A percentile compares a stretch with the other conserved stretches of the same genome.
These are phyloP conservation scores for Hipparchia semele DNA, from an alignment of 2,888 invertebrate genomes.

Conservation along the genomic window DNA sequence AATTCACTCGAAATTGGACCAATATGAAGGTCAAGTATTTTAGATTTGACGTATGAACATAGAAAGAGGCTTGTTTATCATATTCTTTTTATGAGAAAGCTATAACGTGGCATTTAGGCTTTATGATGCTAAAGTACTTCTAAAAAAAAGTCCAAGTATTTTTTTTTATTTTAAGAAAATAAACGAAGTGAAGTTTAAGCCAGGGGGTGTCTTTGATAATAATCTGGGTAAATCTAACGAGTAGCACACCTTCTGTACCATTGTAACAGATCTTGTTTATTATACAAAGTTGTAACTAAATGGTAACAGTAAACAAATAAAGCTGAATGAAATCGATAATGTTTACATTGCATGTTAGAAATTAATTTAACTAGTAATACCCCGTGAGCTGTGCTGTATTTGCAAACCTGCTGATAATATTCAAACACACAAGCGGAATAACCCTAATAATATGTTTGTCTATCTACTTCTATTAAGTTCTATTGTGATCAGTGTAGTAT, in stretches of 20 bases:
- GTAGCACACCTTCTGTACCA: too few relatives aligned
- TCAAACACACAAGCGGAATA: not conserved
- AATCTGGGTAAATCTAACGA: too few relatives aligned
- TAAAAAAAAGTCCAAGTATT: not conserved
- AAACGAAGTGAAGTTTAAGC: too few relatives aligned
- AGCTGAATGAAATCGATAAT: constrained; percentile 16
- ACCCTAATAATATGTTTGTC: not conserved
- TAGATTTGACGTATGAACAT: constrained; percentile 28
- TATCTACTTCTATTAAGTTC: not conserved
- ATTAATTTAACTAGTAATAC: constrained; percentile 5
- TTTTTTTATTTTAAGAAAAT: not conserved
- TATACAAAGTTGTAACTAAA: too few relatives aligned
- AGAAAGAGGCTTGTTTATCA: not conserved
- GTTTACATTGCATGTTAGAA: constrained; percentile 11
- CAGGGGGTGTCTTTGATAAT: too few relatives aligned
- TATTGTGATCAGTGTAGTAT: not conserved
- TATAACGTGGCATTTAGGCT: not conserved
- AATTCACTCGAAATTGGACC: constrained; percentile 43
- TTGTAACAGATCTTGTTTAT: too few relatives aligned
- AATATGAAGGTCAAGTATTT: constrained; percentile 46
- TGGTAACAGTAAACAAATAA: too few relatives aligned
- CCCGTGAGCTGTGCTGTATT: not conserved
- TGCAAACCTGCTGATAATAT: not conserved
- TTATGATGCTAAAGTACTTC: not conserved
- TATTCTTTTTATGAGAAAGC: not conserved